phyloP scores from a whole-genome alignment of 2,113 vertebrate species.

The Willisornis vidua region DNA sequence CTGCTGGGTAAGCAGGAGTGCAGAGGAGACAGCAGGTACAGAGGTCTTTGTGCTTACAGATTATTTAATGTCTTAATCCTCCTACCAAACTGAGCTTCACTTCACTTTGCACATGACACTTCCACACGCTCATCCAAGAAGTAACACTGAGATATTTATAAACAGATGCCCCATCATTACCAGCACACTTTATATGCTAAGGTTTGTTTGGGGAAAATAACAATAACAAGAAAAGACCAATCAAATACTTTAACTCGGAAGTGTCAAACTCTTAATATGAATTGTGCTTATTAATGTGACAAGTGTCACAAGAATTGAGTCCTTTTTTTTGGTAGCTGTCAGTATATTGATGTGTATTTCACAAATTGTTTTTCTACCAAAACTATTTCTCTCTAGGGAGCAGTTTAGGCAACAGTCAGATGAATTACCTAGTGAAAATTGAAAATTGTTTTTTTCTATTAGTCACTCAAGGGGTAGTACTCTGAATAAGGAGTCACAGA shows the following conservation, averaged over 20 bases:
- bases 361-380: neutral
- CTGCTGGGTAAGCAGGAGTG: constrained; percentile 8
- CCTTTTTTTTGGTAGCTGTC: neutral
- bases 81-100: neutral
- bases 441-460: constrained; percentile 14
- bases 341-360: neutral
- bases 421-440: constrained; percentile 19
- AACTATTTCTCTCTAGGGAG: neutral
- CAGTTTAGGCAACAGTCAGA: neutral
- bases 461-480: neutral
- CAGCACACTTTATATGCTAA: neutral
- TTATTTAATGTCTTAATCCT: neutral
- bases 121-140: rapidly evolving
- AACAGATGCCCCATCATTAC: neutral
- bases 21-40: neutral
- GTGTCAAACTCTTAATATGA: neutral
- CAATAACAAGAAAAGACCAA: neutral
- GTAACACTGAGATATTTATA: neutral
- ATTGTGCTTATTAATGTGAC: neutral
- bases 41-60: neutral
- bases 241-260: neutral
- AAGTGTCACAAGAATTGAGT: neutral
- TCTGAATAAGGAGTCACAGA: neutral
- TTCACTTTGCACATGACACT: neutral
- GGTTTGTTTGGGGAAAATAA: neutral